Conservation (phyloP, 1,140 invertebrate species). For the Radopholus similis region DNA sequence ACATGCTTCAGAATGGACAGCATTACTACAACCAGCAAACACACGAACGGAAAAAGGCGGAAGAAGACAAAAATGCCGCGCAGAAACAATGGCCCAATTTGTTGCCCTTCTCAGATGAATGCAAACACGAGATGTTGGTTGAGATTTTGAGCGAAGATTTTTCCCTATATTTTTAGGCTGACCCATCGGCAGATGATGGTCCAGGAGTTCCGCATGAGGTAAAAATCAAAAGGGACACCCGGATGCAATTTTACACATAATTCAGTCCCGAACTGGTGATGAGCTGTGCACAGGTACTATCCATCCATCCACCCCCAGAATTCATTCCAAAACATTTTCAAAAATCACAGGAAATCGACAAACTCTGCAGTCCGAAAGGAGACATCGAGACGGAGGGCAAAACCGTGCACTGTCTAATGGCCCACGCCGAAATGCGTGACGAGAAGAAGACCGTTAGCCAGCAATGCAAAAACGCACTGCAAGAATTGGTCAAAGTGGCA, state of each 20-base stretch:
- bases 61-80: constrained; percentile 26
- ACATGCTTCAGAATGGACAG: constrained; percentile 69
- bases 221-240: too few species aligned
- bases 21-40: constrained; percentile 66
- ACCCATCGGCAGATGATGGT: constrained; percentile 83
- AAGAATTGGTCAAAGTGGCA: constrained; percentile 53
- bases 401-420: constrained; percentile 93
- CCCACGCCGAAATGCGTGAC: constrained; percentile 68
- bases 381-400: constrained; percentile 73
- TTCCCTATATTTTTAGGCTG: constrained; percentile 66
- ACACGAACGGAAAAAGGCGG: constrained; percentile 36
- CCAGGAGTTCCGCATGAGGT: constrained; percentile 83
- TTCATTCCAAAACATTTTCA: too few species aligned
- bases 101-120: constrained; percentile 67
- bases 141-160: too few species aligned
- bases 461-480: constrained; percentile 51
- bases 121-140: too few species aligned
- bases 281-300: constrained; percentile 76
- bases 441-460: constrained; percentile 28
- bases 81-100: constrained; percentile 29
- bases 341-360: constrained; percentile 42
- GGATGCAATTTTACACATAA: too few species aligned
- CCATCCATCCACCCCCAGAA: too few species aligned
- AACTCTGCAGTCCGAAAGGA: constrained; percentile 61
- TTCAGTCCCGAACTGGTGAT: constrained; percentile 87